Evolutionary conservation across 2,113 vertebrate genomes (phyloP), one percentile per base, ranked within the genome.

Genomic region (Paramisgurnus dabryanus): DNA sequence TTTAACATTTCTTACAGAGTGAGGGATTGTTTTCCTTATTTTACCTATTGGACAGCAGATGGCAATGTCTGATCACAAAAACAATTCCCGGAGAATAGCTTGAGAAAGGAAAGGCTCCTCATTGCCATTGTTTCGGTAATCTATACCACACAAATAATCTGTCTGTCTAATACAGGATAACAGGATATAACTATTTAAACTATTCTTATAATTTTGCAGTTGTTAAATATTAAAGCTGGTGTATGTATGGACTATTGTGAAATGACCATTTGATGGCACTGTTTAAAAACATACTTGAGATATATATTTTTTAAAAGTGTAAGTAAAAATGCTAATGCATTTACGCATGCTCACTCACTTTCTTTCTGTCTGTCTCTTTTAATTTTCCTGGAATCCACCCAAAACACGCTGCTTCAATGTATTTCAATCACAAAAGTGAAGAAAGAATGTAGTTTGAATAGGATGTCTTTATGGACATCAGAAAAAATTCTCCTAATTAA

Each of bases 401-500:
- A 74, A 61, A 69, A 82, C 12, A 63, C 57, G 49, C 49, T 58
- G 17, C 73, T 82, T 82, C 67, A 78, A 17, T 77, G 49, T 83
- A 68, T 41, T 64, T 66, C 65, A 84, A n/a, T 82, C 10, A 65
- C 80, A 84, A 75, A 83, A 76, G 43, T 76, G 22, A 10, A 34
- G 69, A 22, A 61, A 67, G 34, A 81, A 73, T 60, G 61, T 58
- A 45, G n/a, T 71, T 57, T 50, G 57, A 80, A 65, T 75, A 63
- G 70, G 65, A 79, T 69, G 69, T 79, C 79, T 79, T 82, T 81
- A 78, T 81, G 67, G 50, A 64, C 68, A 55, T 34, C 27, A 84
- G 49, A 49, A 8, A 75, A 43, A 80, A 68, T 6, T 43, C 61
- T 70, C 61, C 61, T 76, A 76, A 75, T 40, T 8, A 58, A 78